Evolutionary conservation across 2,113 vertebrate genomes (phyloP).

Genomic region (Strix uralensis): DNA sequence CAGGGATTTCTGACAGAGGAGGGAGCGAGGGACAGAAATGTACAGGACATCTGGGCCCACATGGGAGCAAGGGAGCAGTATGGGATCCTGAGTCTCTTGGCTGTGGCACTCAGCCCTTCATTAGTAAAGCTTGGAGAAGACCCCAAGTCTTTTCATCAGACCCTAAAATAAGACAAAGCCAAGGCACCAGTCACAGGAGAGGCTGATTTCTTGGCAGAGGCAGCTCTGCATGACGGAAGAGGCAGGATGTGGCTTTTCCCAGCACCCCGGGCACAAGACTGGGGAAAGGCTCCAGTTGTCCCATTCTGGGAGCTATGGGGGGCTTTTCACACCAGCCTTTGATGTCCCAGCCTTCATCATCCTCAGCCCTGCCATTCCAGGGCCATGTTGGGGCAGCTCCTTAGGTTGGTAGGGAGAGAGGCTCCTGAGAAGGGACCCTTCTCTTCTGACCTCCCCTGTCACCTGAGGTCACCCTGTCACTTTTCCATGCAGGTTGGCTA

Average conservation of each 20-base stretch:
- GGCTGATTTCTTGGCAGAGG: neutral
- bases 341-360: neutral
- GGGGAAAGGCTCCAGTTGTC: neutral
- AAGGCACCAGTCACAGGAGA: neutral
- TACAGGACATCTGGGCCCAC: neutral
- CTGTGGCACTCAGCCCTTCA: neutral
- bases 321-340: neutral
- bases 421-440: neutral
- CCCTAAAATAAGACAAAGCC: conserved; percentile 9
- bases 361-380: neutral
- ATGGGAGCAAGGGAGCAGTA: neutral
- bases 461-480: neutral
- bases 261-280: accelerated
- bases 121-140: conserved; percentile 32
- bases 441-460: neutral
- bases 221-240: neutral
- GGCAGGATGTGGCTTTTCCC: conserved; percentile 20
- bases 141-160: conserved; percentile 17
- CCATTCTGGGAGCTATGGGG: neutral
- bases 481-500: neutral
- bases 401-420: neutral
- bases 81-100: neutral
- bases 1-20: neutral
- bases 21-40: neutral
- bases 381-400: neutral